Base-by-base conservation (phyloP, 2,888 invertebrate species). In the Drosophila emarginata region DNA sequence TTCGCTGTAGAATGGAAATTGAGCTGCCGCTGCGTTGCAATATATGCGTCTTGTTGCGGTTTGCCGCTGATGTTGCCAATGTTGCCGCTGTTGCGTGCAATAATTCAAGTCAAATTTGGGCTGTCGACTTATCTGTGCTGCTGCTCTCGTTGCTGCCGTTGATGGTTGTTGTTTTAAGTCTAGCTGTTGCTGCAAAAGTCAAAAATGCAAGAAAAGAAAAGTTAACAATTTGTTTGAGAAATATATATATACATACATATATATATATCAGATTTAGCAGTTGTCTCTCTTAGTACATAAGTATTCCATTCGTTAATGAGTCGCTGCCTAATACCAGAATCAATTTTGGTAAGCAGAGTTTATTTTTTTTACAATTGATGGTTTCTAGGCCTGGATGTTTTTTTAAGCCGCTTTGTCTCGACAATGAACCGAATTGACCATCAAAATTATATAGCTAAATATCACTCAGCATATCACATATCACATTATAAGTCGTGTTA, bases 121-220 rank as follows among this genome's bases (percentile, higher is more conserved):
- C 77, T 90, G 88, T 77, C 84, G 89, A 89, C 88, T 90, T 89
- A 89, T 89, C 87, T 88, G 78, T 61, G 80, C 78, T 79, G 79
- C 81, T 78, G 77, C 45, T 45, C 11, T 21, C 6, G 18, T 21
- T 12, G 21, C 21, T 21, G 18, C 18, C 14, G 45, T 18, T 45
- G 45, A 11, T 45, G 45, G 18, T 81, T 88, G 84, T 87, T 84
- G 83, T 81, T 88, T 89, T 87, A 81, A 68, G 85, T 74, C 89
- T 76, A 65, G 64, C 69, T 74, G 70, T 75, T 86, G 79, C 77
- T 79, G 89, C 80, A 73, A 65, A 57, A 75, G 71, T 80, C 74
- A 72, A 74, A 87, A 83, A 83, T 52, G 58, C 40, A 72, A 74
- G 65, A 57, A 85, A 73, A 65, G 74, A 87, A 77, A 74, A 56